These are phyloP conservation scores for Augochlora pura DNA, from an alignment of 1,140 invertebrate genomes.

Conservation along the genomic window DNA sequence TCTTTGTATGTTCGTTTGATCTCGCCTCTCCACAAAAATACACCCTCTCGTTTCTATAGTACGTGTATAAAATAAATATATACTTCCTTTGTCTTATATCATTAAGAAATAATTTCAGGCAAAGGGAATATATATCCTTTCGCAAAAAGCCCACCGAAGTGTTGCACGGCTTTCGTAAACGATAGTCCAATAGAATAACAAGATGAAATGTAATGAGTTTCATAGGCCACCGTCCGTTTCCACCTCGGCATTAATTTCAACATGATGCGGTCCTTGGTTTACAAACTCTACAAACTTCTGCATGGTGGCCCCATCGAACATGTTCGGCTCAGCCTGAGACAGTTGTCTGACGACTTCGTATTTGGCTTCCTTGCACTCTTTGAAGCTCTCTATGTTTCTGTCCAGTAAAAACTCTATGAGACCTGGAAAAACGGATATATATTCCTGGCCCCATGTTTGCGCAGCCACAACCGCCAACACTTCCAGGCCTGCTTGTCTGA, in stretches of 20 bases:
- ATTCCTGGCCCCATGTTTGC: slow-evolving; percentile 84
- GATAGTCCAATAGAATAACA: slow-evolving; percentile 17
- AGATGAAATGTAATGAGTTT: slow-evolving; percentile 30
- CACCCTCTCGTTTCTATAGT: background rate
- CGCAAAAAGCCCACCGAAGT: background rate
- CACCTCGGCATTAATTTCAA: slow-evolving; percentile 84
- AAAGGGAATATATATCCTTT: background rate
- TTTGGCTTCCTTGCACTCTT: slow-evolving; percentile 87
- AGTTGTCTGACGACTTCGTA: slow-evolving; percentile 86
- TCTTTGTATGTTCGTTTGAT: slow-evolving; percentile 50
- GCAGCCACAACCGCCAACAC: slow-evolving; percentile 80
- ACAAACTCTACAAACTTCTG: slow-evolving; percentile 84
- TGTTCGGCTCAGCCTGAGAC: slow-evolving; percentile 80
- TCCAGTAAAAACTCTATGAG: slow-evolving; percentile 89
- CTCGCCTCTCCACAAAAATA: background rate
- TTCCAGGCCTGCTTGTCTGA: slow-evolving; percentile 80
- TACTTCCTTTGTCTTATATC: too few species aligned
- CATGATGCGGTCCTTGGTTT: slow-evolving; percentile 87
- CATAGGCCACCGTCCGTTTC: slow-evolving; percentile 84
- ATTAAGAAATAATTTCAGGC: too few species aligned
- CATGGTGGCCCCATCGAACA: slow-evolving; percentile 84
- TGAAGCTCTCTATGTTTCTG: slow-evolving; percentile 84
- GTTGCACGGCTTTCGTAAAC: background rate
- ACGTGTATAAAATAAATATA: background rate
- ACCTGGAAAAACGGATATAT: slow-evolving; percentile 82